Conservation (phyloP, 2,797 vertebrate genomes). For the Hippoglossus hippoglossus region DNA sequence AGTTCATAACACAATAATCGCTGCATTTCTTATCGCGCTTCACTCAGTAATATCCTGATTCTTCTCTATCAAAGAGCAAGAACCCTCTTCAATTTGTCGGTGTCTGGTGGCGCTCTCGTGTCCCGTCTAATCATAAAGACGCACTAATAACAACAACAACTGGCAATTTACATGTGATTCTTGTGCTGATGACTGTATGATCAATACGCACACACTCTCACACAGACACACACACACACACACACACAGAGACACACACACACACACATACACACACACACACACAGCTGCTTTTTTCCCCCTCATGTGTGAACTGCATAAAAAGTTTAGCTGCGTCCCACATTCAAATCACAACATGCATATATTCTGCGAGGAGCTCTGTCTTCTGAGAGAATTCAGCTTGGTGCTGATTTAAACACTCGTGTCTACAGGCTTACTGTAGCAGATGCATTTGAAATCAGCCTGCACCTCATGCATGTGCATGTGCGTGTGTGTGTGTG, state of each 20-base stretch:
- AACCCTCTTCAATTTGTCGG: slow-evolving; percentile 10
- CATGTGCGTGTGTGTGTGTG: no score
- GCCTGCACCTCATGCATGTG: background rate
- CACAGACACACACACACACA: background rate
- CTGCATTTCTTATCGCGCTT: slow-evolving; percentile 42
- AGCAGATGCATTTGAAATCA: slow-evolving; percentile 14
- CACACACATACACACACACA: slow-evolving; percentile 1
- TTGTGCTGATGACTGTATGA: slow-evolving; percentile 3
- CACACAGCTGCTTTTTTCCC: slow-evolving; percentile 11
- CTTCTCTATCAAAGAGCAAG: slow-evolving; percentile 25
- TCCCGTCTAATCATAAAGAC: slow-evolving; percentile 1
- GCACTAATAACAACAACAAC: slow-evolving; percentile 22
- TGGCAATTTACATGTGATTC: slow-evolving; percentile 20
- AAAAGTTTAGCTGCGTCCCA: slow-evolving; percentile 5
- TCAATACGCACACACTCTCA: slow-evolving; percentile 25
- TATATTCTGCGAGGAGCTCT: slow-evolving; percentile 8
- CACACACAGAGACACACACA: no score
- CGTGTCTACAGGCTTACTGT: background rate
- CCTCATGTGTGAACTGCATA: slow-evolving; percentile 2
- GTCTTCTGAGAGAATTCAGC: background rate
- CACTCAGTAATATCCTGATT: slow-evolving; percentile 37
- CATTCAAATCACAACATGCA: background rate
- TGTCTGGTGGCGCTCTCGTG: slow-evolving; percentile 10
- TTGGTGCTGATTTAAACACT: background rate
- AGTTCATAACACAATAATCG: slow-evolving; percentile 52